Evolutionary conservation across 2,113 vertebrate species (phyloP).

Genomic region (Dromas ardeola): DNA sequence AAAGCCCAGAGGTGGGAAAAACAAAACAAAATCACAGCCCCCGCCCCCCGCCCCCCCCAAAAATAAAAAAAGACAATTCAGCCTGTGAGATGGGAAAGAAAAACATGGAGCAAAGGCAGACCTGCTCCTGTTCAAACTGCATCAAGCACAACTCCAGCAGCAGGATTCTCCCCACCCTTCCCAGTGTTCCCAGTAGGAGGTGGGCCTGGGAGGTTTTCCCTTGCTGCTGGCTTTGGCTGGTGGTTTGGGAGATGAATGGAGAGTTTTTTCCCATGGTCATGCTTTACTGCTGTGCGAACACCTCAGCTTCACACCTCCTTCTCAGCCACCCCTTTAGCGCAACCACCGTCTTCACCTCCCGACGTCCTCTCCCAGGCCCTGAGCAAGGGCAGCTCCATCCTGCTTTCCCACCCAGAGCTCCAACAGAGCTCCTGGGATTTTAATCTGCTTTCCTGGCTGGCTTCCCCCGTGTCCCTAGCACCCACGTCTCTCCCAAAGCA

Average conservation of each 20-base stretch:
- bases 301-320: background rate
- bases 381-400: rapidly evolving
- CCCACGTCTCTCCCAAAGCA: background rate
- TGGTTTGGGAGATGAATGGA: background rate
- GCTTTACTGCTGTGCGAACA: background rate
- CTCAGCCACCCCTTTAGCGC: background rate
- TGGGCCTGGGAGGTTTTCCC: background rate
- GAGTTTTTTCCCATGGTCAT: background rate
- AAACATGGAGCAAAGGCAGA: background rate
- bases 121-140: background rate
- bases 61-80: background rate
- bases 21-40: background rate
- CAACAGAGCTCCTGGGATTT: background rate
- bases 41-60: background rate
- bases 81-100: background rate
- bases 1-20: background rate
- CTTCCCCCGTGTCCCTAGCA: background rate
- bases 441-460: background rate
- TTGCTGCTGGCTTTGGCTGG: background rate
- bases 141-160: background rate
- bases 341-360: rapidly evolving
- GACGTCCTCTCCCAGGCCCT: background rate
- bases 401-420: background rate
- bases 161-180: background rate
- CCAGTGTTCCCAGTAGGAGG: background rate